Evolutionary conservation across 2,797 vertebrate genomes (phyloP), one percentile per base, ranked within the genome.

Genomic region (Coccyzus lansbergi): DNA sequence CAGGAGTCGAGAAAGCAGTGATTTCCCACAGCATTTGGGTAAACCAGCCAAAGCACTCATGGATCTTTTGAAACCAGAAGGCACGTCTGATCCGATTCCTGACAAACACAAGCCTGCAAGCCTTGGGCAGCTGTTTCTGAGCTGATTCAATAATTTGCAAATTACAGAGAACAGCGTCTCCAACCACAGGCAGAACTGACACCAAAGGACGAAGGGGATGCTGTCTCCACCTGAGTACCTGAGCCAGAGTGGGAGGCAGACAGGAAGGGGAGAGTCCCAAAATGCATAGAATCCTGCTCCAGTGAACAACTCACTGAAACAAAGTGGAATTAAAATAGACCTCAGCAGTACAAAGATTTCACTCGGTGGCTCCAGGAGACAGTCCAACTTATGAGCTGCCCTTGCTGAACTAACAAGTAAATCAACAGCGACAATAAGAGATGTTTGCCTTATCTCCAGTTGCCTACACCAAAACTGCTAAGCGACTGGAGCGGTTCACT

Each of bases 81-180:
- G 79, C 77, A 87, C 8, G 6, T 89, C 96, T 95, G 89, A 77
- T 78, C 90, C 12, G 11, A 22, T 78, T 88, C 94, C 92, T 90
- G 83, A 71, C 85, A 74, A 83, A 83, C 64, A 83, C 3, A 2
- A 93, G 94, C 82, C 91, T 34, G 75, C 3, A 2, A 93, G 62
- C 77, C 83, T 59, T 12, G 33, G 85, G 80, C 91, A 79, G 90
- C 86, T 52, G 7, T 12, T 90, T 40, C 95, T 22, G 77, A 86
- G 83, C 94, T 86, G 93, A 94, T 92, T 86, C 88, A 82, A 72
- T 86, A 83, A 94, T 55, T 72, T 56, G 63, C 52, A 70, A 93
- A 95, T 92, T 93, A 64, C 88, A 74, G 67, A 88, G 83, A 96
- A 28, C 71, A 90, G n/a, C 2, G 0, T 9, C 84, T 79, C 78